Percentiles rank a stretch among this genome's conserved stretches.
Evolutionary conservation across 2,888 invertebrate species (phyloP).

Genomic region (Rugalucina vietnamica): DNA sequence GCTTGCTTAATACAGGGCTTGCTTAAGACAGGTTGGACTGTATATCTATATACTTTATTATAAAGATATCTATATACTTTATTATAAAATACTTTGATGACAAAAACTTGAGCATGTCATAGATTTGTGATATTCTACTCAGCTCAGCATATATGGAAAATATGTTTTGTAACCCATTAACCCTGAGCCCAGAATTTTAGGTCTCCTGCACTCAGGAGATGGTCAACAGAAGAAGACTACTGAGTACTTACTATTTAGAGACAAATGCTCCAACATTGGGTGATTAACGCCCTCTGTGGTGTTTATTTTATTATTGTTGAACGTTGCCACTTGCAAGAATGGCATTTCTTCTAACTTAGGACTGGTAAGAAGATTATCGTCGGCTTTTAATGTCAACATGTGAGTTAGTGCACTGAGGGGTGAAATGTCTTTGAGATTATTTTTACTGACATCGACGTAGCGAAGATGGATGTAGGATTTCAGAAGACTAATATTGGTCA

Average conservation of each 20-base stretch:
- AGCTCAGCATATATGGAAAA: no score
- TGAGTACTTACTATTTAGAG: constrained; percentile 80
- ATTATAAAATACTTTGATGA: no score
- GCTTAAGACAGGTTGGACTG: no score
- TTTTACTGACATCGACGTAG: constrained; percentile 83
- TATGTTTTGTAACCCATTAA: no score
- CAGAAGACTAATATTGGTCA: constrained; percentile 81
- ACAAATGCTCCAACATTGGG: constrained; percentile 82
- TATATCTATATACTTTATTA: no score
- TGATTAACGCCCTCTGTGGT: constrained; percentile 82
- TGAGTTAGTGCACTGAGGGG: constrained; percentile 81
- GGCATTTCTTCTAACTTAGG: constrained; percentile 81
- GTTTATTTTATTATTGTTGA: constrained; percentile 82
- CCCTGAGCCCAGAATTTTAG: no score
- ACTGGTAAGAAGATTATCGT: constrained; percentile 80
- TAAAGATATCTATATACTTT: no score
- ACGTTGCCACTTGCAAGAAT: constrained; percentile 82
- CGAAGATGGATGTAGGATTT: constrained; percentile 83
- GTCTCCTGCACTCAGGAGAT: no score
- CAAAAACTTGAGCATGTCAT: no score
- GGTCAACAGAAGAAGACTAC: no score
- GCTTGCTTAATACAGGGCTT: no score
- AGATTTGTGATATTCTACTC: no score
- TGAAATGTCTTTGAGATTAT: constrained; percentile 81
- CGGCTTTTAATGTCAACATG: constrained; percentile 82